These are phyloP conservation scores for Cherax destructor DNA, from an alignment of 1,140 invertebrate genomes.

Conservation along the genomic window DNA sequence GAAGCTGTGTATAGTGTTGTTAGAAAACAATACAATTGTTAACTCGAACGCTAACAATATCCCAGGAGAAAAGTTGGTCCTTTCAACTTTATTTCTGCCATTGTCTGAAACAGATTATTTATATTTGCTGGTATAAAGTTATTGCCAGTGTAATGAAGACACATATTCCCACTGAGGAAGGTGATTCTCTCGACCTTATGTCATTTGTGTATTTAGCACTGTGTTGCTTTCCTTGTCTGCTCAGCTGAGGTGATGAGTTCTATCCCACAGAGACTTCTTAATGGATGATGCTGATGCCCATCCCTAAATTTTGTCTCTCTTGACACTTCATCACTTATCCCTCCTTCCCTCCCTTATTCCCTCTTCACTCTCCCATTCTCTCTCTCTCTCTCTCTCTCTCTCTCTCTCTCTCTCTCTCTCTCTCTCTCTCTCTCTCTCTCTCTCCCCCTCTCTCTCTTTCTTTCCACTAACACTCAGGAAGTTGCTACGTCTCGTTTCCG, in stretches of 20 bases:
- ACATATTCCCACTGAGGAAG: too few relatives aligned
- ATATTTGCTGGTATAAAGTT: too few relatives aligned
- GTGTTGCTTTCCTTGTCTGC: neutral
- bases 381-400: conserved; percentile 8
- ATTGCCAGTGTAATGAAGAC: too few relatives aligned
- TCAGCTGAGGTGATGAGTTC: neutral
- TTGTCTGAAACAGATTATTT: too few relatives aligned
- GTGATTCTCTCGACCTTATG: too few relatives aligned
- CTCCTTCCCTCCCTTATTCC: neutral
- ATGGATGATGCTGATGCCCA: neutral
- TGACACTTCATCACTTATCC: neutral
- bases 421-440: conserved; percentile 26
- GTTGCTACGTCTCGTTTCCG: neutral
- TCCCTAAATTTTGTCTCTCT: neutral
- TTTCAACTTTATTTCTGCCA: too few relatives aligned
- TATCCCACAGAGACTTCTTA: neutral
- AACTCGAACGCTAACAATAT: too few relatives aligned
- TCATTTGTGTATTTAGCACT: neutral
- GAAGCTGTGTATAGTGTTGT: too few relatives aligned
- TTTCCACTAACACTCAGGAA: neutral
- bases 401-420: conserved; percentile 16
- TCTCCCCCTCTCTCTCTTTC: conserved; percentile 14
- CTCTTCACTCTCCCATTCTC: conserved; percentile 3
- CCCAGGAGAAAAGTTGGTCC: too few relatives aligned
- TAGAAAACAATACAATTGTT: too few relatives aligned